Evolutionary conservation across 2,113 vertebrate genomes (phyloP), one percentile per base, ranked within the genome.

Genomic region (Alethe diademata): DNA sequence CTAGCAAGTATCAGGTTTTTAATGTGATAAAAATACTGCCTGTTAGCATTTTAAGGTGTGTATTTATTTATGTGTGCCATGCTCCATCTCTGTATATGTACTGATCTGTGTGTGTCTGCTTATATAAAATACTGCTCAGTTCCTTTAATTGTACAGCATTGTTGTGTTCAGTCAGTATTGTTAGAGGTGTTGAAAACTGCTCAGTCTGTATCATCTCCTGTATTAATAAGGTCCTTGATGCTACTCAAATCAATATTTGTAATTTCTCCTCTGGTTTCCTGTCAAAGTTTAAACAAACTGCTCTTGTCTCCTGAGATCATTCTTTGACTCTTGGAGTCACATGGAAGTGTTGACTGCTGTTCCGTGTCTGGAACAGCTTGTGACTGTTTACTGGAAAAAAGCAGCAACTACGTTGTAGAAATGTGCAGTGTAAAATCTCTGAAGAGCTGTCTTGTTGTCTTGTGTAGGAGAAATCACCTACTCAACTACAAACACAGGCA

Each of bases 341-440:
- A 69, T 92, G 86, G 92, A 91, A 93, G 88, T 82, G 64, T 86
- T 97, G 84, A 80, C 92, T 92, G 69, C 94, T 92, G 79, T 95
- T 96, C 75, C 11, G 5, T 90, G 62, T 94, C 95, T 95, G 94
- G 95, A 97, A 95, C 89, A 96, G 69, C 70, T 78, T 96, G 95
- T 97, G 81, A 96, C 95, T 96, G 81, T 96, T 96, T 96, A 96
- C 88, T 89, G 94, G 96, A 94, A 96, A 96, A 91, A 96, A 94
- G 91, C 90, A 93, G 91, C 95, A 93, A 93, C 92, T 90, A 64
- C 92, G 25, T 17, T 86, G 92, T 85, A 75, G 94, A 94, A 95
- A 86, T 82, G 76, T 85, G 78, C 92, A 80, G 47, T 45, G 76
- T 78, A 84, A 74, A 87, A 80, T 82, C 91, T 94, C 78, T 86